Conservation (phyloP, 2,797 vertebrate species). For the Cottoperca gobio region DNA sequence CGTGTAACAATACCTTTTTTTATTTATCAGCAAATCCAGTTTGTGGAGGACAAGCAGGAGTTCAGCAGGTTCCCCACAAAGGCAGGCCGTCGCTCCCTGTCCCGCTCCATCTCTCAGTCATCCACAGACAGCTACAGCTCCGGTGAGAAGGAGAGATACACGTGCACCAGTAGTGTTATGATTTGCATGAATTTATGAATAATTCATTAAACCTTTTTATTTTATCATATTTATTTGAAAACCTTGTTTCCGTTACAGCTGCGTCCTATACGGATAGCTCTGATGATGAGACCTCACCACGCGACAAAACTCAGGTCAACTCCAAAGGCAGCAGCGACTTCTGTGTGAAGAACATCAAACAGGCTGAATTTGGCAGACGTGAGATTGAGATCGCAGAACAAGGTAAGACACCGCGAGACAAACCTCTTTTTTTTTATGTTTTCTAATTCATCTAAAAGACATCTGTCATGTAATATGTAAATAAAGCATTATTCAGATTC, state of each 20-base stretch:
- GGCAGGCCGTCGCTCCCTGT: slow-evolving; percentile 92
- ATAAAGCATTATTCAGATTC: background rate
- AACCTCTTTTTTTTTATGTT: background rate
- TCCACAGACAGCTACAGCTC: slow-evolving; percentile 98
- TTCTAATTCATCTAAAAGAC: background rate
- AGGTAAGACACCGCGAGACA: slow-evolving; percentile 78
- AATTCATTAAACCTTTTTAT: no score
- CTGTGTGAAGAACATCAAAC: slow-evolving; percentile 97
- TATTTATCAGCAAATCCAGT: slow-evolving; percentile 91
- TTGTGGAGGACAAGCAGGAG: slow-evolving; percentile 97
- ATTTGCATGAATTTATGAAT: background rate
- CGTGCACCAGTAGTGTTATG: no score
- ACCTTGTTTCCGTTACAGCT: slow-evolving; percentile 74
- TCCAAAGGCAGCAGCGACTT: slow-evolving; percentile 94
- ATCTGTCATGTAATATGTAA: background rate
- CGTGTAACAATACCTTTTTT: slow-evolving; percentile 6
- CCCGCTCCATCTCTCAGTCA: slow-evolving; percentile 96
- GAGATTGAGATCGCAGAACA: slow-evolving; percentile 98
- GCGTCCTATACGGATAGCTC: slow-evolving; percentile 96
- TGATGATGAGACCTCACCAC: slow-evolving; percentile 93
- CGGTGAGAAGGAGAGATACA: slow-evolving; percentile 75
- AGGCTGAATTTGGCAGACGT: slow-evolving; percentile 94
- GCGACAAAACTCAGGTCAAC: slow-evolving; percentile 94
- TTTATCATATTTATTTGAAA: background rate
- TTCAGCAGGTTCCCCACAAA: slow-evolving; percentile 96